A percentile compares a stretch with the other conserved stretches of the same genome.
These are phyloP conservation scores for Xanthia togata DNA, from an alignment of 2,888 invertebrate species.

Conservation along the genomic window DNA sequence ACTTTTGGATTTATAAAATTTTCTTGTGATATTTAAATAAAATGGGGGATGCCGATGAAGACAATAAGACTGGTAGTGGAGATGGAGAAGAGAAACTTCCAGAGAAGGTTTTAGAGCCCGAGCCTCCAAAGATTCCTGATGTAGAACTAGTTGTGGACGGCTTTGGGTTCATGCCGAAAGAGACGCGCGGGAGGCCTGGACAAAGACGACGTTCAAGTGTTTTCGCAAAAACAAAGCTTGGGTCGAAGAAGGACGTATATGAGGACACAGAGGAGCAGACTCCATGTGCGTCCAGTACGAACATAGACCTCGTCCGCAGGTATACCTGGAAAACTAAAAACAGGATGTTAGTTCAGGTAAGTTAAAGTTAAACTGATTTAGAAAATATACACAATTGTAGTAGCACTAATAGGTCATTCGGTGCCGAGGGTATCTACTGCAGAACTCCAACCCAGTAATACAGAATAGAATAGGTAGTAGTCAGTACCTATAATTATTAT, in stretches of 20 bases:
- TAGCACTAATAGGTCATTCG: background rate
- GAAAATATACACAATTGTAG: background rate
- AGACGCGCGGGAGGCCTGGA: background rate
- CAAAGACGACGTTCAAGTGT: conserved; percentile 28
- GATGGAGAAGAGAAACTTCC: conserved; percentile 12
- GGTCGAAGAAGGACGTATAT: conserved; percentile 47
- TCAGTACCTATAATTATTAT: background rate
- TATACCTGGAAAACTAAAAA: conserved; percentile 93
- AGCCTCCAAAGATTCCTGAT: conserved; percentile 76
- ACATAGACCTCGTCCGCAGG: conserved; percentile 88
- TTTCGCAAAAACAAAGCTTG: conserved; percentile 33
- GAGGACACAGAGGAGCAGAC: conserved; percentile 69
- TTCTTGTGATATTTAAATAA: conserved; percentile 65
- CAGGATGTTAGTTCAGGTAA: conserved; percentile 91
- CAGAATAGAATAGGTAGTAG: background rate
- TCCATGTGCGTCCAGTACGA: conserved; percentile 83
- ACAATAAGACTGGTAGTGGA: conserved; percentile 65
- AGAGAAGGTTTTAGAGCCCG: conserved; percentile 10
- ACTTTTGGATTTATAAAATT: conserved; percentile 65
- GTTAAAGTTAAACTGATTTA: background rate
- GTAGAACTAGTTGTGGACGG: conserved; percentile 86
- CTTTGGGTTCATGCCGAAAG: conserved; percentile 87
- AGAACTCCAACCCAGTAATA: background rate
- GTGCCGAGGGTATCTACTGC: background rate
- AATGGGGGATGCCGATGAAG: conserved; percentile 76